phyloP scores from a whole-genome alignment of 2,797 vertebrate species.

The Sardinella longiceps region DNA sequence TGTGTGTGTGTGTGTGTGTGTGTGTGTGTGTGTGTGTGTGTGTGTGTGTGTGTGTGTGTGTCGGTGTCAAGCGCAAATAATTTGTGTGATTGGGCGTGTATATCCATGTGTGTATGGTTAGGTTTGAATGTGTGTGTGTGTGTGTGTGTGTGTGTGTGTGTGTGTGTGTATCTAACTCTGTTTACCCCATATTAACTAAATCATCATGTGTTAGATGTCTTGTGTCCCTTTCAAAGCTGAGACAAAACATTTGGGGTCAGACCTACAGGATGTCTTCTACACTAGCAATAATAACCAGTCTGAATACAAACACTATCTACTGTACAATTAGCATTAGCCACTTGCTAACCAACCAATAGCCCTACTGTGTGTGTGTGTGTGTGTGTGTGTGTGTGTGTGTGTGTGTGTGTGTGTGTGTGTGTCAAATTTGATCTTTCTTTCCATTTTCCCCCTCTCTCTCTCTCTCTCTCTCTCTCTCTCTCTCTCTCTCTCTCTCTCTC shows the following conservation, averaged over 20 bases:
- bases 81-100: conserved; percentile 35
- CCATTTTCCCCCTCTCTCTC: not conserved
- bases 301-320: not conserved
- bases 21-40: conserved; percentile 38
- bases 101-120: conserved; percentile 23
- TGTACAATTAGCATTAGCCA: not conserved
- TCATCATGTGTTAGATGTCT: not conserved
- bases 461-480: too few species aligned
- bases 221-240: not conserved
- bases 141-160: conserved; percentile 33
- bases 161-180: not conserved
- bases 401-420: not conserved
- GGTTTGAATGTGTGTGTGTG: conserved; percentile 37
- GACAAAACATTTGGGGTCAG: not conserved
- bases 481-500: not conserved
- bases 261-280: too few species aligned
- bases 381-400: not conserved
- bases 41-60: conserved; percentile 34
- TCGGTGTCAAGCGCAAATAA: not conserved
- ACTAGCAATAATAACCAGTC: too few species aligned
- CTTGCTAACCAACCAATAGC: not conserved
- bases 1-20: not conserved
- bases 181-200: not conserved
- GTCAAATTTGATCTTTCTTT: too few species aligned
- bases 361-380: not conserved